Conservation (phyloP, 1,140 invertebrate species). For the Aphelinus certus region DNA sequence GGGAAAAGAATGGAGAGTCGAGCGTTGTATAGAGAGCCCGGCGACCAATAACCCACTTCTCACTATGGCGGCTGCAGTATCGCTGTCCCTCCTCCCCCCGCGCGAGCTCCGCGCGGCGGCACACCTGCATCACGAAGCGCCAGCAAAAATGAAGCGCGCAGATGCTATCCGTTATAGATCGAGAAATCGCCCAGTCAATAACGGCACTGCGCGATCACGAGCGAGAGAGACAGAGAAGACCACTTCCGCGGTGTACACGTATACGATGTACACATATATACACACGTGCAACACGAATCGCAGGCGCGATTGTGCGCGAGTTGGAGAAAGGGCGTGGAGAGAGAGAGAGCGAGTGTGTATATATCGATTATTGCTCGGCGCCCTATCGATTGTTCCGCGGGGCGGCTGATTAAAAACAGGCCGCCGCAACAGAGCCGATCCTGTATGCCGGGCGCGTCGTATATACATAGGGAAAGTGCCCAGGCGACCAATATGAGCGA, state of each 20-base stretch:
- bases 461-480: background rate
- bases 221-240: conserved; percentile 5
- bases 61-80: background rate
- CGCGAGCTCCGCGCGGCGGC: too few relatives aligned
- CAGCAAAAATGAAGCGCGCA: background rate
- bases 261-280: background rate
- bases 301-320: background rate
- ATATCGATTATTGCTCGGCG: conserved; percentile 18
- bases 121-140: too few relatives aligned
- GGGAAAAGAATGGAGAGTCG: too few relatives aligned
- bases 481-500: background rate
- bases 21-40: too few relatives aligned
- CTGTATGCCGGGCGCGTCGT: too few relatives aligned
- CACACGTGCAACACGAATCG: conserved; percentile 23
- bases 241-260: background rate
- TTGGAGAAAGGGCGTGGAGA: background rate
- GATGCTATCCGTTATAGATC: conserved; percentile 26
- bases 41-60: background rate
- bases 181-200: conserved; percentile 18
- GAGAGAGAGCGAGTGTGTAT: conserved; percentile 1
- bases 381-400: background rate
- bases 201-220: background rate
- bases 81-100: background rate
- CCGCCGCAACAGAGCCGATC: too few relatives aligned
- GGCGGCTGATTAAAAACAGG: conserved; percentile 30